Percentiles rank a stretch among this genome's conserved stretches.
phyloP scores from a whole-genome alignment of 2,888 invertebrate genomes.

The Ctena decussata region DNA sequence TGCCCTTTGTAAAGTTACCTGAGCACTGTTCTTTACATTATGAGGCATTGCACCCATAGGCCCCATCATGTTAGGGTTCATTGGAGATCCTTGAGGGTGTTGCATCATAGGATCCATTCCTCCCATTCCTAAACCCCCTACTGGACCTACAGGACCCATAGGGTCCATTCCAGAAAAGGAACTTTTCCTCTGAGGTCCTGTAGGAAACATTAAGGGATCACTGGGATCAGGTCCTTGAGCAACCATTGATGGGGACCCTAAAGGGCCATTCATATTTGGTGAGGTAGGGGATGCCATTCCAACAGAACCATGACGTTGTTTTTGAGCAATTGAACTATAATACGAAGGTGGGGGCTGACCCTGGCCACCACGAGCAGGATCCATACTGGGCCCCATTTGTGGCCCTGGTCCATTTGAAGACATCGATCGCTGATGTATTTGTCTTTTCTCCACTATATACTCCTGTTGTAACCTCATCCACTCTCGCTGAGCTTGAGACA shows the following conservation, averaged over 20 bases:
- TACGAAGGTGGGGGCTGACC: conserved; percentile 81
- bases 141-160: conserved; percentile 40
- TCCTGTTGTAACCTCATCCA: conserved; percentile 97
- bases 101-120: conserved; percentile 64
- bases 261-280: conserved; percentile 80
- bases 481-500: conserved; percentile 91
- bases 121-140: conserved; percentile 66
- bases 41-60: conserved; percentile 72
- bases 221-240: conserved; percentile 72
- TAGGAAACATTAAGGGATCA: conserved; percentile 71
- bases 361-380: conserved; percentile 30
- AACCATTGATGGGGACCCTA: conserved; percentile 75
- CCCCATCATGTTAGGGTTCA: conserved; percentile 67
- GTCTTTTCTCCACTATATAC: conserved; percentile 86
- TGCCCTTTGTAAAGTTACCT: conserved; percentile 82
- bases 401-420: conserved; percentile 28
- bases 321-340: conserved; percentile 81
- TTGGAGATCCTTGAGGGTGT: conserved; percentile 62
- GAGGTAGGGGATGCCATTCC: conserved; percentile 84
- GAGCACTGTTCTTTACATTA: conserved; percentile 72
- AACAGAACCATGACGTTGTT: conserved; percentile 74
- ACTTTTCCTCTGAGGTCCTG: conserved; percentile 69
- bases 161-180: conserved; percentile 71
- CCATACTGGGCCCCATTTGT: conserved; percentile 38
- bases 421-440: conserved; percentile 78